Conservation (phyloP, 2,888 invertebrate genomes). For the Augochlorella aurata region DNA sequence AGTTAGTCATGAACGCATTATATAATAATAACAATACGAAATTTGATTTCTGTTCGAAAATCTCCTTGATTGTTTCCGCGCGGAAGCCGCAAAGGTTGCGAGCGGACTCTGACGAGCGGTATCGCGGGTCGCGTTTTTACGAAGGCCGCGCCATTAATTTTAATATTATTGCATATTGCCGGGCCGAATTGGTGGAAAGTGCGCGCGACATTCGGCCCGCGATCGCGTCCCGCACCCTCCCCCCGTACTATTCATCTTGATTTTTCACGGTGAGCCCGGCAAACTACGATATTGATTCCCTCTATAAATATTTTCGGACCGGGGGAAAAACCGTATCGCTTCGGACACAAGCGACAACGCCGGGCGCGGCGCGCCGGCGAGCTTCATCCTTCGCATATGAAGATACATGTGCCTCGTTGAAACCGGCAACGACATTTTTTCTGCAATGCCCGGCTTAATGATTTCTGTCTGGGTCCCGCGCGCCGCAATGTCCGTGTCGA, state of each 20-base stretch:
- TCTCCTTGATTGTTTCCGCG: not conserved
- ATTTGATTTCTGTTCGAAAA: too few relatives aligned
- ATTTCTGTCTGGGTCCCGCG: not conserved
- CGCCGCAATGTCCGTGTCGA: slow-evolving; percentile 2
- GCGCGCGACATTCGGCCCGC: slow-evolving; percentile 60
- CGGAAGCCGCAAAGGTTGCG: slow-evolving; percentile 23
- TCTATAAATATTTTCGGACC: slow-evolving; percentile 57
- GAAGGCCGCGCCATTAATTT: slow-evolving; percentile 71
- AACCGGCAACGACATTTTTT: slow-evolving; percentile 12
- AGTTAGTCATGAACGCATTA: too few relatives aligned
- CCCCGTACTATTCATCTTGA: slow-evolving; percentile 65
- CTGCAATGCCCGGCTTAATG: slow-evolving; percentile 8
- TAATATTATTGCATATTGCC: slow-evolving; percentile 76
- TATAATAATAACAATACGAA: too few relatives aligned
- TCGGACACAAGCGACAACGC: slow-evolving; percentile 15
- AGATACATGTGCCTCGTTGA: slow-evolving; percentile 33
- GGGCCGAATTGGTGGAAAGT: slow-evolving; percentile 71
- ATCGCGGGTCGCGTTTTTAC: slow-evolving; percentile 62
- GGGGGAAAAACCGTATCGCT: slow-evolving; percentile 27
- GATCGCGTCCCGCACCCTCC: slow-evolving; percentile 55
- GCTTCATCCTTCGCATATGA: slow-evolving; percentile 40
- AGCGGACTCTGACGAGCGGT: slow-evolving; percentile 37
- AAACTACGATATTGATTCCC: slow-evolving; percentile 65
- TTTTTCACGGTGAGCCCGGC: slow-evolving; percentile 54
- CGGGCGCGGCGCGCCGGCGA: not conserved